Evolutionary conservation across 2,113 vertebrate genomes (phyloP), one percentile per base, ranked within the genome.

Genomic region (Rhadina sibilatrix): DNA sequence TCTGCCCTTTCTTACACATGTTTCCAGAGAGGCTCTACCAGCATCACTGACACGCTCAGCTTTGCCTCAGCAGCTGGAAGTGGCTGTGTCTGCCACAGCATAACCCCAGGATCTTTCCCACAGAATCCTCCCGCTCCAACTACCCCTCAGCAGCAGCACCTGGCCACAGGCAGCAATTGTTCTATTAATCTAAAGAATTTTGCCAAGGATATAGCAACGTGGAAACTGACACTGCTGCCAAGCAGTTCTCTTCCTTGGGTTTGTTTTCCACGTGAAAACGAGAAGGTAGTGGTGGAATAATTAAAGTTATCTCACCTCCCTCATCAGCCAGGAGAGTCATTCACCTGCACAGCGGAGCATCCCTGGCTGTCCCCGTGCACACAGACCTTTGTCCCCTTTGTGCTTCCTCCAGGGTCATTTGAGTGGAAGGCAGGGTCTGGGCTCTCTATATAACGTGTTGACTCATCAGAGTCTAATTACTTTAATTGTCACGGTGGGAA

Each of bases 21-120:
- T 63, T 52, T 82, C 70, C 33, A 37, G 50, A 82, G 21, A 49
- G 25, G 10, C 0, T 8, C 22, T 25, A 15, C 25, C 31, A 54
- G 24, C 38, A 77, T 7, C 3, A 2, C 56, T 38, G 37, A 20
- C 23, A 14, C 0, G 0, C 37, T 63, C 2, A 9, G 4, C 53
- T 76, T 87, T 63, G 40, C 15, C 42, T 35, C 4, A 6, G 22
- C 2, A 5, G 28, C 42, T 44, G 47, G 66, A 75, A 16, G 30
- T 8, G 2, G 15, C 66, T 37, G 16, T 56, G n/a, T 15, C 37
- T 5, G 6, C 66, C n/a, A 71, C 5, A 15, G 83, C 30, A 35
- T 35, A 61, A 31, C 13, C 12, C 20, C 2, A 3, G 7, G 11
- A 66, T n/a, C 40, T 37, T 89, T 52, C 37, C 35, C 47, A 66